Evolutionary conservation across 2,113 vertebrate genomes (phyloP).

Genomic region (Thalassarche chlororhynchos): DNA sequence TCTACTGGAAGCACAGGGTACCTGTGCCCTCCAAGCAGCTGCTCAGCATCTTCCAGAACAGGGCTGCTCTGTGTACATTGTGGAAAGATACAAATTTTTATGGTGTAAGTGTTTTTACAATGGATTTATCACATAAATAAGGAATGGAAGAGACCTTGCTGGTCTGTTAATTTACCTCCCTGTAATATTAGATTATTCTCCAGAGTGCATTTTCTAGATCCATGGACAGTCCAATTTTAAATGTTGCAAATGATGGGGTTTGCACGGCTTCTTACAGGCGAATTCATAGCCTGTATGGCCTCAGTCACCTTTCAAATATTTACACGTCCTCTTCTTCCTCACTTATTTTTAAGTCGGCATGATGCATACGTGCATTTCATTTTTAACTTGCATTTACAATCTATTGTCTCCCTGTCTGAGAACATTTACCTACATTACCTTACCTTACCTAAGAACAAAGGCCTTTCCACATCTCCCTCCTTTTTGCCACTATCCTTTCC

Average conservation of each 20-base stretch:
- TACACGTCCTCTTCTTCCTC: not conserved
- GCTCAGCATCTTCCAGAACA: not conserved
- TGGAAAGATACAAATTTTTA: not conserved
- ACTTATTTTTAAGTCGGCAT: not conserved
- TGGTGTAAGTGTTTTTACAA: not conserved
- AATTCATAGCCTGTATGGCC: not conserved
- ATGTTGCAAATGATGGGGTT: not conserved
- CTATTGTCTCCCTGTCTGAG: not conserved
- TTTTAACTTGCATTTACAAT: not conserved
- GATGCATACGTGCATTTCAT: not conserved
- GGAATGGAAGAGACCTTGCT: not conserved
- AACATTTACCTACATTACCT: not conserved
- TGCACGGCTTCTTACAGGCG: not conserved
- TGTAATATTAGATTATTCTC: slow-evolving; percentile 18
- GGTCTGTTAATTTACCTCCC: slow-evolving; percentile 3
- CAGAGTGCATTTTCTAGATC: slow-evolving; percentile 11
- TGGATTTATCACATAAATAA: slow-evolving; percentile 35
- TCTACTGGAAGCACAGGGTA: not conserved
- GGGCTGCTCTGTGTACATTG: not conserved
- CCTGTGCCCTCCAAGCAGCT: not conserved
- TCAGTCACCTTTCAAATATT: not conserved
- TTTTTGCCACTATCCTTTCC: not conserved
- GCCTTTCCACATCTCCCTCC: not conserved
- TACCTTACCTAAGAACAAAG: not conserved
- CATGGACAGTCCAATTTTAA: slow-evolving; percentile 6